These are phyloP conservation scores for Dicyrtomina minuta DNA, from an alignment of 2,888 invertebrate genomes.

Conservation along the genomic window DNA sequence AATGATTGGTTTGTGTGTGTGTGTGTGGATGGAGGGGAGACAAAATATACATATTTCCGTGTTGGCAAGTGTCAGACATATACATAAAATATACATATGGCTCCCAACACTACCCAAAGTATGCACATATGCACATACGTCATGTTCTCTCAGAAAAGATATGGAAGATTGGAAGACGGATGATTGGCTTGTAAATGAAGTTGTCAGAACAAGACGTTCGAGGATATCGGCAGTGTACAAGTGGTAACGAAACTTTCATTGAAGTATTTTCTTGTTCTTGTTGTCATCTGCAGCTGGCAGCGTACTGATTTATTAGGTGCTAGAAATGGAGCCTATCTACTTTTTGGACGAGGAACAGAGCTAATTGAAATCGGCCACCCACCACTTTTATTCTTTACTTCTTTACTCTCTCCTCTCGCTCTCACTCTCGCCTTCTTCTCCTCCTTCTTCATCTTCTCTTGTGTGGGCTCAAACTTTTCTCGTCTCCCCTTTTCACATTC, in stretches of 20 bases:
- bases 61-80: too few relatives aligned
- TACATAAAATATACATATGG: too few relatives aligned
- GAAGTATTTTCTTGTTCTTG: constrained; percentile 42
- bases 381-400: constrained; percentile 16
- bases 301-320: constrained; percentile 52
- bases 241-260: constrained; percentile 36
- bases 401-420: constrained; percentile 14
- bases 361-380: constrained; percentile 51
- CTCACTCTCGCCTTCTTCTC: constrained; percentile 11
- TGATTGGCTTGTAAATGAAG: constrained; percentile 45
- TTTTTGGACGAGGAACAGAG: constrained; percentile 36
- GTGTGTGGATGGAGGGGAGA: too few relatives aligned
- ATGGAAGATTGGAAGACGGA: constrained; percentile 31
- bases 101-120: too few relatives aligned
- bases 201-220: constrained; percentile 43
- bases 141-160: too few relatives aligned
- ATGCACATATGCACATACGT: too few relatives aligned
- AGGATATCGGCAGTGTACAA: constrained; percentile 35
- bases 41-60: too few relatives aligned
- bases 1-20: too few relatives aligned
- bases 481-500: constrained; percentile 19
- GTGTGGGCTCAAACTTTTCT: too few relatives aligned
- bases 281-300: constrained; percentile 52
- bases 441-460: background rate
- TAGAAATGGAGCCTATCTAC: constrained; percentile 49